Percentiles rank a stretch among this genome's conserved stretches.
These are phyloP conservation scores for Tiliqua scincoides DNA, from an alignment of 2,113 vertebrate genomes.

Conservation along the genomic window DNA sequence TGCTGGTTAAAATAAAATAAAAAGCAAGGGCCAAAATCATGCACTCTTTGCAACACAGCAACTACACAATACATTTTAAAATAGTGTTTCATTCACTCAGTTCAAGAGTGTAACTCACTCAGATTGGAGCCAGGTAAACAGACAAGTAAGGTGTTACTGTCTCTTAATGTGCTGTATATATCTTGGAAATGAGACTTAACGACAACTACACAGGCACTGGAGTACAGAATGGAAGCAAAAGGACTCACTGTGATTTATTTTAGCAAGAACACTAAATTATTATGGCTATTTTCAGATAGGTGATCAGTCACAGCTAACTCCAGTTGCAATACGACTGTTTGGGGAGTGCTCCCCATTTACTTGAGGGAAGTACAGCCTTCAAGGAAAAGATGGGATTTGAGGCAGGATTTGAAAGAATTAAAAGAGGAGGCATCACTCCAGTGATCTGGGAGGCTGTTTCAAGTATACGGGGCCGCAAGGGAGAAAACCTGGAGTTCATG, in stretches of 20 bases:
- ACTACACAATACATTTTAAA: neutral
- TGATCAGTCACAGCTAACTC: neutral
- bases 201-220: neutral
- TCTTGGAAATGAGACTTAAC: neutral
- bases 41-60: too few species aligned
- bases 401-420: too few species aligned
- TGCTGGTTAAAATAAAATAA: too few species aligned
- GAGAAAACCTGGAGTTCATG: neutral
- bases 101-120: neutral
- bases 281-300: neutral
- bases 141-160: neutral
- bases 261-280: neutral
- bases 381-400: too few species aligned
- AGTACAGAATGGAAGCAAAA: neutral
- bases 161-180: neutral
- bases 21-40: too few species aligned
- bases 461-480: neutral
- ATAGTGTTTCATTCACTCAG: neutral
- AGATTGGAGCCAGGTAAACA: neutral
- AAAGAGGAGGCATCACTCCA: too few species aligned
- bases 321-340: neutral
- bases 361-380: neutral
- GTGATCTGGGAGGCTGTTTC: too few species aligned
- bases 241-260: neutral
- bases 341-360: neutral